A percentile compares a stretch with the other conserved stretches of the same genome.
These are phyloP conservation scores for Saccopteryx bilineata DNA, from an alignment of 2,113 vertebrate species.

Conservation along the genomic window DNA sequence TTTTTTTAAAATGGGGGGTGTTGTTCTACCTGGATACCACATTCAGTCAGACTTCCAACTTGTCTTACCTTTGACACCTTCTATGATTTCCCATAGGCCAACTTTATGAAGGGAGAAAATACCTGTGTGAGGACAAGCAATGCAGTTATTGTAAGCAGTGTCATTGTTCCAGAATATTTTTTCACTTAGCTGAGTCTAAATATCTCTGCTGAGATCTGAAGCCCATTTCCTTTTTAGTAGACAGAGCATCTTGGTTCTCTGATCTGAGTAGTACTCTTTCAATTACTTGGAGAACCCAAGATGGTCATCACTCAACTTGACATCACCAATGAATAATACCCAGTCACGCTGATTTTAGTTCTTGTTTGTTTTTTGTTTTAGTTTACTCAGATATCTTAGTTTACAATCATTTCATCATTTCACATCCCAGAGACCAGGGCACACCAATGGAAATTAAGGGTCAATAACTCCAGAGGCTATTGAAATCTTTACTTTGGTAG, in stretches of 20 bases:
- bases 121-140: not conserved
- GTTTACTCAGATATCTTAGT: not conserved
- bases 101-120: not conserved
- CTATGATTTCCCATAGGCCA: not conserved
- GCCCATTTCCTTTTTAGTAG: conserved; percentile 3
- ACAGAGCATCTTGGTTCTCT: not conserved
- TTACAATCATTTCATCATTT: conserved; percentile 41
- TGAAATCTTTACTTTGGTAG: not conserved
- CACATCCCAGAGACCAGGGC: not conserved
- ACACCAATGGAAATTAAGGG: not conserved
- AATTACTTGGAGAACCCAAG: not conserved
- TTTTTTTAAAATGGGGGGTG: not conserved
- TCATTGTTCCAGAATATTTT: conserved; percentile 23
- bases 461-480: not conserved
- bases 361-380: too few relatives aligned
- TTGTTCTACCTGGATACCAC: not conserved
- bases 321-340: not conserved
- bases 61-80: conserved; percentile 22
- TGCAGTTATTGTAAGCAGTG: not conserved
- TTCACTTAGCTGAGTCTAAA: conserved; percentile 46
- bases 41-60: conserved; percentile 3
- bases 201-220: conserved; percentile 54
- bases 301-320: not conserved
- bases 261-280: not conserved
- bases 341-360: not conserved